A percentile compares a stretch with the other conserved stretches of the same genome.
Conservation (phyloP, 2,888 invertebrate species). For the Prosopocoilus inquinatus region DNA sequence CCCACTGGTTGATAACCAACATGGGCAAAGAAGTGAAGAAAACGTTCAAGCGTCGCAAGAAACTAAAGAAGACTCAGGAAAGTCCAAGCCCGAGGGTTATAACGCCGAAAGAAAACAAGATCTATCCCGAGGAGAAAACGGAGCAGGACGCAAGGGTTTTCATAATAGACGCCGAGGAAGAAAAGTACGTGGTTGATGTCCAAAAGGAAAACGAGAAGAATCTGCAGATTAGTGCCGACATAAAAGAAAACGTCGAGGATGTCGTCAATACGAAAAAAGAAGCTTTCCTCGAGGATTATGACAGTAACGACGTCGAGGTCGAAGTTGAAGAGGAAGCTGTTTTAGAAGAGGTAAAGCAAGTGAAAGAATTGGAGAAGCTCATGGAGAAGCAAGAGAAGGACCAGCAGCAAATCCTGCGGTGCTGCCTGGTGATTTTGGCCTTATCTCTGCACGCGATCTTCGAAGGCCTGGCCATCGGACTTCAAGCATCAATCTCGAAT, state of each 20-base stretch:
- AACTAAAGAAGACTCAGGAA: constrained; percentile 17
- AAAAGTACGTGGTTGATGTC: constrained; percentile 17
- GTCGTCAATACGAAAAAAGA: constrained; percentile 5
- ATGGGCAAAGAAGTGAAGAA: constrained; percentile 31
- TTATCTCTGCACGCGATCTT: constrained; percentile 57
- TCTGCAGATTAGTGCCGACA: constrained; percentile 6
- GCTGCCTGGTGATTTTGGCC: constrained; percentile 51
- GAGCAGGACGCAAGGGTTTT: constrained; percentile 6
- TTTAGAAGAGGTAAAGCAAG: constrained; percentile 28
- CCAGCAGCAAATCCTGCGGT: constrained; percentile 46
- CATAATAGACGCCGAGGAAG: constrained; percentile 8
- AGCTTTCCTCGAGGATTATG: constrained; percentile 15
- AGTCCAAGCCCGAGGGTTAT: constrained; percentile 3
- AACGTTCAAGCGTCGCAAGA: constrained; percentile 13
- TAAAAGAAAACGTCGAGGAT: constrained; percentile 7
- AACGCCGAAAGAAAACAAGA: constrained; percentile 21
- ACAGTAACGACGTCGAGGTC: constrained; percentile 15
- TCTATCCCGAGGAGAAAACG: constrained; percentile 16
- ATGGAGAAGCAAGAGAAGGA: constrained; percentile 34
- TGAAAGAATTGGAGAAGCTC: constrained; percentile 34
- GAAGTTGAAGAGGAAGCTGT: constrained; percentile 22
- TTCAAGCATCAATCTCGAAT: constrained; percentile 49
- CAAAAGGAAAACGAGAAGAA: constrained; percentile 32
- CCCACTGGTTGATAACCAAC: constrained; percentile 44
- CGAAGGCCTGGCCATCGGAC: constrained; percentile 56